Conservation (phyloP, 2,888 invertebrate genomes). For the Polyommatus iphigenia region DNA sequence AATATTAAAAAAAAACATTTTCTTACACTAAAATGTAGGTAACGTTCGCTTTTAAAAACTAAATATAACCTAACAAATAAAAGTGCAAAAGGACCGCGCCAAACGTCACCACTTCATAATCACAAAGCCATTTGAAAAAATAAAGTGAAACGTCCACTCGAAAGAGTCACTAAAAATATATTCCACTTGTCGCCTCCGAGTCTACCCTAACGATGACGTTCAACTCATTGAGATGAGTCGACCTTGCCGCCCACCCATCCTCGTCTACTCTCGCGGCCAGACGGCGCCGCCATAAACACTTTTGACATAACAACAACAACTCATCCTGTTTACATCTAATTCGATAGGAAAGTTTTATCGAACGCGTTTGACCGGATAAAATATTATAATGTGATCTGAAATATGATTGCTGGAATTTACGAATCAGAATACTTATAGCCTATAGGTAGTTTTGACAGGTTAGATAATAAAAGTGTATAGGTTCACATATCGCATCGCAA, state of each 20-base stretch:
- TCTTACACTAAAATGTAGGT: no score
- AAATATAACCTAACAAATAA: neutral
- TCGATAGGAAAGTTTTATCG: slow-evolving; percentile 13
- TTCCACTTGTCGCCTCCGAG: slow-evolving; percentile 11
- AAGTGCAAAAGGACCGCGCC: neutral
- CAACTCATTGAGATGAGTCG: slow-evolving; percentile 7
- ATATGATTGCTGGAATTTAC: neutral
- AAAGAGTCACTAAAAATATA: slow-evolving; percentile 16
- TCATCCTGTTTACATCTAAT: slow-evolving; percentile 26
- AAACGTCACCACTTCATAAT: neutral
- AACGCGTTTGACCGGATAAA: neutral
- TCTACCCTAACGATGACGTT: slow-evolving; percentile 13
- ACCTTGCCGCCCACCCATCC: slow-evolving; percentile 5
- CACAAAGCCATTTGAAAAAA: slow-evolving; percentile 8
- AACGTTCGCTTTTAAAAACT: neutral
- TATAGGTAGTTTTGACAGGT: no score
- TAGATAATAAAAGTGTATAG: no score
- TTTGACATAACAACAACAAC: slow-evolving; percentile 19
- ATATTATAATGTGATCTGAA: neutral
- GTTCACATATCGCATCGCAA: no score
- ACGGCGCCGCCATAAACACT: slow-evolving; percentile 22
- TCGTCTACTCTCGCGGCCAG: slow-evolving; percentile 21
- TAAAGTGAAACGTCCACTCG: neutral
- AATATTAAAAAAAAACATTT: no score
- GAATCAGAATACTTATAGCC: neutral